Conservation (phyloP, 2,113 vertebrate genomes). For the Gymnarchus niloticus region DNA sequence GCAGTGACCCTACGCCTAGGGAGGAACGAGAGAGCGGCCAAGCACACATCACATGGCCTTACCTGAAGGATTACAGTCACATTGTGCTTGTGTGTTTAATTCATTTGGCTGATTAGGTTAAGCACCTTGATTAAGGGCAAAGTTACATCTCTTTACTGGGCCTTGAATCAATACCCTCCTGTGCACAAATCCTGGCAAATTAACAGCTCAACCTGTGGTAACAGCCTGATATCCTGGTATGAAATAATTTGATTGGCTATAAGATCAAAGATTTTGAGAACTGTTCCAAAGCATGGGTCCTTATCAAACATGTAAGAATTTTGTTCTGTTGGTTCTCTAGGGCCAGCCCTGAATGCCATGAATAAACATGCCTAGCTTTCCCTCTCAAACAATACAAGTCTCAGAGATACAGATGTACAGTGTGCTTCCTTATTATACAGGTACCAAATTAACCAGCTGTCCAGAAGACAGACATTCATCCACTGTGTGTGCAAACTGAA, state of each 20-base stretch:
- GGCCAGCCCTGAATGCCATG: neutral
- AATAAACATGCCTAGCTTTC: neutral
- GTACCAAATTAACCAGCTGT: neutral
- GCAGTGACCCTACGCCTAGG: constrained; percentile 73
- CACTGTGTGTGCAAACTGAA: neutral
- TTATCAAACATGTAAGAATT: neutral
- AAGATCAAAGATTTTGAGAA: no score
- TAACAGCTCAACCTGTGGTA: neutral
- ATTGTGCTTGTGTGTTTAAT: neutral
- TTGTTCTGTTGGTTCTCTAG: neutral
- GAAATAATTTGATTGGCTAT: neutral
- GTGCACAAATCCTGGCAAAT: neutral
- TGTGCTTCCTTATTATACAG: no score
- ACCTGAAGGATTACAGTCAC: neutral
- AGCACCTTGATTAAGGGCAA: no score
- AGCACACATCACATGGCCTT: neutral
- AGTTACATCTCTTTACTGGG: no score
- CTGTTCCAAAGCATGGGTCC: neutral
- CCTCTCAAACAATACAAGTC: neutral
- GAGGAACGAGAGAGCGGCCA: neutral
- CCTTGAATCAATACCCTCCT: no score
- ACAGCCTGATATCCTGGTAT: neutral
- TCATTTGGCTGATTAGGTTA: no score
- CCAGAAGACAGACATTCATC: neutral
- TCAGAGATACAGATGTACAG: no score